Evolutionary conservation across 2,888 invertebrate genomes (phyloP).

Genomic region (Scaptomyza reducta): DNA sequence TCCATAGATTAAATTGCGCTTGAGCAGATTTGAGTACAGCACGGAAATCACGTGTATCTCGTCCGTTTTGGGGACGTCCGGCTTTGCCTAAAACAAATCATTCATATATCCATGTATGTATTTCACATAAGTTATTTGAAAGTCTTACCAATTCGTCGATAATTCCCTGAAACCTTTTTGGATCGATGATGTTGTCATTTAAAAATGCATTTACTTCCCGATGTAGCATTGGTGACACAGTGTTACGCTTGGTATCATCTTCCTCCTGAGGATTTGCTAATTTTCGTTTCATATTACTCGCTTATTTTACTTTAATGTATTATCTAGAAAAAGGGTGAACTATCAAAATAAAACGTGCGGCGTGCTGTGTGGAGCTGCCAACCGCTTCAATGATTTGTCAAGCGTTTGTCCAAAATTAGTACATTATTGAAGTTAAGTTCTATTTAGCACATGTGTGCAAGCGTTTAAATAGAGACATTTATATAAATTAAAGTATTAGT

Average conservation of each 20-base stretch:
- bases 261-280: not conserved
- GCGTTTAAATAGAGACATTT: slow-evolving; percentile 58
- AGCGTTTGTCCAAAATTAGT: slow-evolving; percentile 33
- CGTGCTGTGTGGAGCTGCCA: slow-evolving; percentile 39
- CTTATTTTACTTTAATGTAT: not conserved
- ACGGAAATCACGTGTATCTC: slow-evolving; percentile 88
- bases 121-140: not conserved
- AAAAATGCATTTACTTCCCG: slow-evolving; percentile 90
- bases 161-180: slow-evolving; percentile 88
- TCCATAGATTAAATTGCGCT: slow-evolving; percentile 81
- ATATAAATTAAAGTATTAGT: not conserved
- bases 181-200: slow-evolving; percentile 86
- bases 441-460: slow-evolving; percentile 82
- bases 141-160: slow-evolving; percentile 87
- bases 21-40: slow-evolving; percentile 89
- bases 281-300: slow-evolving; percentile 24
- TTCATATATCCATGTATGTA: not conserved
- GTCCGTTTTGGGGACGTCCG: slow-evolving; percentile 30
- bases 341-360: slow-evolving; percentile 48
- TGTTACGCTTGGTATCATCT: slow-evolving; percentile 18
- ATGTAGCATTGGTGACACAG: slow-evolving; percentile 85
- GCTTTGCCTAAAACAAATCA: slow-evolving; percentile 55
- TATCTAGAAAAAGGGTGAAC: not conserved
- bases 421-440: slow-evolving; percentile 75
- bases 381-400: slow-evolving; percentile 14